Conservation (phyloP, 2,113 vertebrate species). For the Gnathonemus echidnorhynchus region DNA sequence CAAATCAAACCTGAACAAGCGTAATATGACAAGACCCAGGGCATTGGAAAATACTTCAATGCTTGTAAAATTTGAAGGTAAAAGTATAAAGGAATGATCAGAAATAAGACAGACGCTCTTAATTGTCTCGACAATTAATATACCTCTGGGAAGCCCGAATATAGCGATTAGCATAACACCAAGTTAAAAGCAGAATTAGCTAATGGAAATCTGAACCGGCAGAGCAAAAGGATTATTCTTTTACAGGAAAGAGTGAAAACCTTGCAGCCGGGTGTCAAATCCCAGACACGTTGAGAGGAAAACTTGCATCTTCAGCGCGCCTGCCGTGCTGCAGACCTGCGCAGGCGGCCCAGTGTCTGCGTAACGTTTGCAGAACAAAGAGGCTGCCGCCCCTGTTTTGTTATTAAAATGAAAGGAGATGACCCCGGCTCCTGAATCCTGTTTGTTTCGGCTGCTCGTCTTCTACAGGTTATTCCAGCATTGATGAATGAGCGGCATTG, state of each 20-base stretch:
- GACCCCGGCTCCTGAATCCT: too few species aligned
- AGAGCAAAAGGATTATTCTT: not conserved
- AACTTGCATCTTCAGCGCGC: not conserved
- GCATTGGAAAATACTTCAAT: not conserved
- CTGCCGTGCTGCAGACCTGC: not conserved
- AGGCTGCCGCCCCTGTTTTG: not conserved
- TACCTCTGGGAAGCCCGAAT: not conserved
- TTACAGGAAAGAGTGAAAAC: not conserved
- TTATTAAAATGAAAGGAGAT: not conserved
- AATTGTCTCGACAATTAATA: not conserved
- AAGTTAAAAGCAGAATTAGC: not conserved
- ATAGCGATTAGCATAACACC: not conserved
- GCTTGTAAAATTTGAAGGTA: not conserved
- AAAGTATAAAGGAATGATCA: not conserved
- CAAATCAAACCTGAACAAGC: not conserved
- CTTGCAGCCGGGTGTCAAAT: not conserved
- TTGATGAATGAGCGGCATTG: not conserved
- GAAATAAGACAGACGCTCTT: not conserved
- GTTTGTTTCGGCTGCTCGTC: too few species aligned
- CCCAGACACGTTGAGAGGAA: not conserved
- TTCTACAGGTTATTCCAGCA: not conserved
- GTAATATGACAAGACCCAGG: not conserved
- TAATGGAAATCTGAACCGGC: not conserved
- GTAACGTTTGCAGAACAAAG: not conserved
- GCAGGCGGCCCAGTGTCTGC: not conserved